A percentile compares a stretch with the other conserved stretches of the same genome.
phyloP scores from a whole-genome alignment of 2,888 invertebrate genomes.

The Eupithecia inturbata region DNA sequence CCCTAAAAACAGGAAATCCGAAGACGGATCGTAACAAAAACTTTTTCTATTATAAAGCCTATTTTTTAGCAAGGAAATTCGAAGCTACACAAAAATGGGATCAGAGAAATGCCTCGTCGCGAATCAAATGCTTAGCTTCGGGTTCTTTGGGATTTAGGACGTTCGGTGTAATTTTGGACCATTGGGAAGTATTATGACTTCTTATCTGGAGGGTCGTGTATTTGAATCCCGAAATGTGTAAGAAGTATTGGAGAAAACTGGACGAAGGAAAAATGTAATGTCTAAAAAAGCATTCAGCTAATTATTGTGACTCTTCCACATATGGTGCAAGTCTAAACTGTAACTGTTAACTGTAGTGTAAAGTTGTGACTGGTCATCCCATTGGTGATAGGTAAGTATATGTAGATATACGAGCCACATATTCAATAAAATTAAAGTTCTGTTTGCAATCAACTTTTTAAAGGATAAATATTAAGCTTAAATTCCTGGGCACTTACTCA shows the following conservation, averaged over 20 bases:
- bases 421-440: no score
- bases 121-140: conserved; percentile 37
- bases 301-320: no score
- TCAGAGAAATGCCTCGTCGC: conserved; percentile 36
- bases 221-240: neutral
- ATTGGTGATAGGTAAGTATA: no score
- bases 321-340: no score
- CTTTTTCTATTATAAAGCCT: conserved; percentile 49
- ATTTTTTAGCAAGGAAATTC: conserved; percentile 47
- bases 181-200: conserved; percentile 2
- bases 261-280: neutral
- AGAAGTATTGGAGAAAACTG: neutral
- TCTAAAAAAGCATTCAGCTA: neutral
- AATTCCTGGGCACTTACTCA: no score
- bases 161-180: conserved; percentile 7
- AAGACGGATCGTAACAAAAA: conserved; percentile 43
- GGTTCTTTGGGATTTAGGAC: conserved; percentile 27
- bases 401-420: no score
- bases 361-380: no score
- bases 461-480: no score
- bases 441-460: no score
- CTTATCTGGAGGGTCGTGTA: neutral
- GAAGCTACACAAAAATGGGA: conserved; percentile 42
- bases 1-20: conserved; percentile 23
- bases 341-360: no score